Evolutionary conservation across 2,888 invertebrate genomes (phyloP).

Genomic region (Apantesis nais): DNA sequence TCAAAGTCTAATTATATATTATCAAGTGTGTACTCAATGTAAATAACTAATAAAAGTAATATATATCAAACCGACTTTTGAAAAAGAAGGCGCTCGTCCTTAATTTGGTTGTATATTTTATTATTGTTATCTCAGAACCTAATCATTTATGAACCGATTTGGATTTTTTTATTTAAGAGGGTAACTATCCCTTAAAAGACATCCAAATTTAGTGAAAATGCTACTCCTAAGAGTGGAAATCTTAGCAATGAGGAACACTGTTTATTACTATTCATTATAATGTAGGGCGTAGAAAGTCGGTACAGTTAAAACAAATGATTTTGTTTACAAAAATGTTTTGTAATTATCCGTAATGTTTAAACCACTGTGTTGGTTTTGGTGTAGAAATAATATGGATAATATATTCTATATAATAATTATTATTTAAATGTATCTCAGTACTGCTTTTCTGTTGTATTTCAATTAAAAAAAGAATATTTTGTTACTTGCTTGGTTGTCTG

Average conservation of each 20-base stretch:
- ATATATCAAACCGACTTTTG: neutral
- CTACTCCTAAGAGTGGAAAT: rapidly evolving
- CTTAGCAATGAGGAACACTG: too few species aligned
- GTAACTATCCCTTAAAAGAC: neutral
- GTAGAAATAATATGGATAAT: too few species aligned
- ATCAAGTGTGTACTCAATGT: neutral
- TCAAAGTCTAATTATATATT: neutral
- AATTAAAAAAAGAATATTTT: neutral
- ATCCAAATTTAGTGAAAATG: neutral
- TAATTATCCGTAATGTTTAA: too few species aligned
- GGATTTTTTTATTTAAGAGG: too few species aligned
- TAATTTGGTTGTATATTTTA: neutral
- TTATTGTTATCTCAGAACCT: too few species aligned
- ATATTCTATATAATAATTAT: neutral
- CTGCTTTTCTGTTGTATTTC: neutral
- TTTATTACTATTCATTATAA: too few species aligned
- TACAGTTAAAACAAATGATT: too few species aligned
- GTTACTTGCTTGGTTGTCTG: neutral
- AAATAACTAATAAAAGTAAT: neutral
- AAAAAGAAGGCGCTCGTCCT: too few species aligned
- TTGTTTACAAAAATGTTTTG: too few species aligned
- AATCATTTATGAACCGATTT: too few species aligned
- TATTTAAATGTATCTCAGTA: neutral
- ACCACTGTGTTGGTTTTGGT: too few species aligned
- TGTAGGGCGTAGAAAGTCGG: too few species aligned